A percentile compares a stretch with the other conserved stretches of the same genome.
Conservation (phyloP, 1,140 invertebrate genomes). For the Phenacoccus solenopsis region DNA sequence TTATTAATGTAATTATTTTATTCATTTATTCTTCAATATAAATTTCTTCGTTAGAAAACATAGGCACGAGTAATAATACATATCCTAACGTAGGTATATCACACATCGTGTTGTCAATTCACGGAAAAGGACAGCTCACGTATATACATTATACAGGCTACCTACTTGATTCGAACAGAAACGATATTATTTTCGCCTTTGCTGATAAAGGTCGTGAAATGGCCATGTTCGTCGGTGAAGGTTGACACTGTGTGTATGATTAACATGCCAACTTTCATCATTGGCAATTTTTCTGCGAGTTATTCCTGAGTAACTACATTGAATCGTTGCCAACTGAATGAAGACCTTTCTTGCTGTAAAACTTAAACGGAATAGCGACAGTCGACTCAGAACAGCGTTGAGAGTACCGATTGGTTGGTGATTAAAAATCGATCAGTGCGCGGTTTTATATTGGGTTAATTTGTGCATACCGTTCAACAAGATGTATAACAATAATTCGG, state of each 20-base stretch:
- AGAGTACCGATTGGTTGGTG: no score
- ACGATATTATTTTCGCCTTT: no score
- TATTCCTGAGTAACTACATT: slow-evolving; percentile 9
- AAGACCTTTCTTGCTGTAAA: background rate
- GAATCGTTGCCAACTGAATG: background rate
- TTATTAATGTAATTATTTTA: no score
- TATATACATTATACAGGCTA: no score
- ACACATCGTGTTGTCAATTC: no score
- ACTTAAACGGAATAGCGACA: background rate
- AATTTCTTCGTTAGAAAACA: no score
- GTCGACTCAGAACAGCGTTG: background rate
- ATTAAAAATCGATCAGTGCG: no score
- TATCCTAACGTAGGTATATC: no score
- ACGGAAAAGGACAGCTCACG: no score
- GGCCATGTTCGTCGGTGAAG: background rate
- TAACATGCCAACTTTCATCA: background rate
- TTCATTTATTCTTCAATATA: no score
- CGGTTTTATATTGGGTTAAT: background rate
- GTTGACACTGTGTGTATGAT: slow-evolving; percentile 3
- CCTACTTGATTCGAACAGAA: no score
- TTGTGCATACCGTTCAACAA: background rate
- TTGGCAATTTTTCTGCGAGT: slow-evolving; percentile 3
- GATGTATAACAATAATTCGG: slow-evolving; percentile 12
- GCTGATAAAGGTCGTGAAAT: background rate
- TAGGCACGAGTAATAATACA: no score